phyloP scores from a whole-genome alignment of 2,113 vertebrate genomes.

The Chloebia gouldiae region DNA sequence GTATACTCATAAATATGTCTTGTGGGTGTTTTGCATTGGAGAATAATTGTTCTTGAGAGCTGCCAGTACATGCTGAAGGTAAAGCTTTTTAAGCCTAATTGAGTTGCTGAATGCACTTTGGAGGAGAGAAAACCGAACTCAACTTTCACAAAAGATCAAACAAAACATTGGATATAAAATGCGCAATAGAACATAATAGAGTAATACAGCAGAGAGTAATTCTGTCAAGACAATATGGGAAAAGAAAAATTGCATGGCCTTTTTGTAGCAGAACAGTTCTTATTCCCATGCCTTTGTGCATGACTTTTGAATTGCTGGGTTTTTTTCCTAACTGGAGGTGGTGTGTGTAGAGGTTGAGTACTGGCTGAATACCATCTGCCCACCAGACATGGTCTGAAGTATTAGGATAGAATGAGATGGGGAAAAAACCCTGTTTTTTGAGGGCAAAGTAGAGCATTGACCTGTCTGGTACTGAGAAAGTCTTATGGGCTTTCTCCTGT shows the following conservation, averaged over 20 bases:
- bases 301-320: neutral
- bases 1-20: neutral
- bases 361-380: neutral
- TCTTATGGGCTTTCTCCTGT: fast-evolving
- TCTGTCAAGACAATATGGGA: neutral
- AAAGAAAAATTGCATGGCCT: neutral
- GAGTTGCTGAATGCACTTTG: constrained; percentile 31
- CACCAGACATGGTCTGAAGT: neutral
- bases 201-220: neutral
- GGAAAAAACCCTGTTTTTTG: neutral
- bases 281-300: neutral
- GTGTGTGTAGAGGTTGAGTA: neutral
- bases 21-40: neutral
- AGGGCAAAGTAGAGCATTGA: neutral
- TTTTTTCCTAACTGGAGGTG: neutral
- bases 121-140: constrained; percentile 19
- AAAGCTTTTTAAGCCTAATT: constrained; percentile 32
- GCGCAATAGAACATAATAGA: neutral
- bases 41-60: neutral
- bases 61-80: neutral
- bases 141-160: constrained; percentile 36
- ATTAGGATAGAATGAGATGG: neutral
- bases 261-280: neutral
- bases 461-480: neutral
- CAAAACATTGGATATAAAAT: constrained; percentile 1